These are phyloP conservation scores for Aldrovandia affinis DNA, from an alignment of 2,797 vertebrate species.

Conservation along the genomic window DNA sequence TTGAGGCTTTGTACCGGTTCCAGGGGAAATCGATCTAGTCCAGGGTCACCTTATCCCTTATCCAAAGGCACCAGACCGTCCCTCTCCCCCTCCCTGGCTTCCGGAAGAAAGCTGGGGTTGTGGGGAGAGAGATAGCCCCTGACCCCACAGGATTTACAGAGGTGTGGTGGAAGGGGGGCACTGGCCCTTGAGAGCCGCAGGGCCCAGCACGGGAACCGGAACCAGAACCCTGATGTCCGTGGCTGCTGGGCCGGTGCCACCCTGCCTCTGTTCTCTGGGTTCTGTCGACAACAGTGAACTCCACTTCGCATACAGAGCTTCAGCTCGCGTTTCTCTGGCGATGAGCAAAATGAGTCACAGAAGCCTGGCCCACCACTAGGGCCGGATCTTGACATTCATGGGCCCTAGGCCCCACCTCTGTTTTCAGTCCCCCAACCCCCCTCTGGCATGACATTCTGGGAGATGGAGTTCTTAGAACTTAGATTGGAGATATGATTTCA, in stretches of 20 bases:
- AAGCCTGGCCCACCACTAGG: not conserved
- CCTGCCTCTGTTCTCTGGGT: not conserved
- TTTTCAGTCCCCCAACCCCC: no score
- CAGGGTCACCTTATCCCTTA: conserved; percentile 59
- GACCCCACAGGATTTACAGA: conserved; percentile 17
- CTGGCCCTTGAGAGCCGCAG: not conserved
- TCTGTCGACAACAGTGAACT: not conserved
- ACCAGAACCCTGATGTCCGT: no score
- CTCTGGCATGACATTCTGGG: no score
- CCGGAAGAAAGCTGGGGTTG: conserved; percentile 31
- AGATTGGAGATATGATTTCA: no score
- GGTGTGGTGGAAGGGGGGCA: not conserved
- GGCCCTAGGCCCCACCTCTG: no score
- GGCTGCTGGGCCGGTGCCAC: no score
- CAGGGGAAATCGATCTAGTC: conserved; percentile 59
- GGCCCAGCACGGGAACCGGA: not conserved
- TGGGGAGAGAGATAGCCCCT: not conserved
- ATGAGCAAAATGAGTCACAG: not conserved
- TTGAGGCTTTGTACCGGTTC: conserved; percentile 49
- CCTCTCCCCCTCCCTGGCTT: not conserved
- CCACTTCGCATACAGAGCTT: not conserved
- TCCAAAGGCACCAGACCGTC: conserved; percentile 31
- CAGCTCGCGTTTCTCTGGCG: not conserved
- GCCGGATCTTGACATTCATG: no score
- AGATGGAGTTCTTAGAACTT: no score